A percentile compares a stretch with the other conserved stretches of the same genome.
Conservation (phyloP, 2,113 vertebrate species). For the Gymnarchus niloticus region DNA sequence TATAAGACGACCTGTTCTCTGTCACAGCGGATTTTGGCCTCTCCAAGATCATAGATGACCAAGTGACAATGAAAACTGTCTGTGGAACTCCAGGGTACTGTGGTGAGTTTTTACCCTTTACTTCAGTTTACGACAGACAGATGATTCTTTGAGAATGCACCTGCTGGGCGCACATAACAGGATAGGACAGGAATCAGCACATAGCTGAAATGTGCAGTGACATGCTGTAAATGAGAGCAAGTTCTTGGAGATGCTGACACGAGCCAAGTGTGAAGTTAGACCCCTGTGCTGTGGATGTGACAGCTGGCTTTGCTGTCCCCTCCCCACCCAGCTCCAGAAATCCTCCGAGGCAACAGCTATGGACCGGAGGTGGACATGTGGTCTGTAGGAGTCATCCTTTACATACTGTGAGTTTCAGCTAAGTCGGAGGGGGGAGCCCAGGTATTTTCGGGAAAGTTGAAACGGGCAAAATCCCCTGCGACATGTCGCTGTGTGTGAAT, state of each 20-base stretch:
- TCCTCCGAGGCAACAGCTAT: constrained; percentile 75
- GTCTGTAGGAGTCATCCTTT: constrained; percentile 84
- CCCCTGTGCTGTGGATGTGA: neutral
- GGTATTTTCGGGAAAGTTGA: neutral
- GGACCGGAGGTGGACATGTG: constrained; percentile 87
- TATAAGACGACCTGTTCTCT: neutral
- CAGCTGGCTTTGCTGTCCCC: constrained; percentile 24
- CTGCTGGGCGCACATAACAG: neutral
- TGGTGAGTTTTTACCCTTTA: constrained; percentile 56
- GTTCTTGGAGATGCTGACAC: too few relatives aligned
- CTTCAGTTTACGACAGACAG: neutral
- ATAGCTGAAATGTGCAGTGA: neutral
- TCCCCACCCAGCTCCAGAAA: constrained; percentile 71
- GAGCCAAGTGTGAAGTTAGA: too few relatives aligned
- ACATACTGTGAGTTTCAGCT: constrained; percentile 76
- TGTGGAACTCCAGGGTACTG: constrained; percentile 85
- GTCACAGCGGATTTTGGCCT: constrained; percentile 78
- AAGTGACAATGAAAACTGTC: constrained; percentile 82
- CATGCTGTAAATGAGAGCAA: neutral
- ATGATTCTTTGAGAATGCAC: neutral
- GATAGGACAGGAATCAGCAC: neutral
- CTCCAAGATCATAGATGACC: constrained; percentile 81
- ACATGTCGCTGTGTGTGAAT: neutral
- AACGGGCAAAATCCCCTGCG: too few relatives aligned
- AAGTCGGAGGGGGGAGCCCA: neutral